A percentile compares a stretch with the other conserved stretches of the same genome.
These are phyloP conservation scores for Acrocephalus arundinaceus DNA, from an alignment of 2,113 vertebrate genomes.

Conservation along the genomic window DNA sequence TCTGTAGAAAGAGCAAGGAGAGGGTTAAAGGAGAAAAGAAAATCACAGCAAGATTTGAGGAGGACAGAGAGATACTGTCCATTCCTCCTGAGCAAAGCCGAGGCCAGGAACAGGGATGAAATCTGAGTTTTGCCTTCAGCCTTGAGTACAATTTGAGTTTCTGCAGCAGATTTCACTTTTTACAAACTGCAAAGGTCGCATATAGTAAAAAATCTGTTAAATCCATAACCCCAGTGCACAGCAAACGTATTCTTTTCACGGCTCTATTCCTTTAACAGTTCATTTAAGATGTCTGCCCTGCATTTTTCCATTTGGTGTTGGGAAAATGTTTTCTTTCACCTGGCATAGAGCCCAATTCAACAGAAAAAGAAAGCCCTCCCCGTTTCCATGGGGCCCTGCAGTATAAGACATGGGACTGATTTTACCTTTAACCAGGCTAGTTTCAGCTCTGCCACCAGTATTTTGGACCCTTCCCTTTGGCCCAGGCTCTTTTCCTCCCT, in stretches of 20 bases:
- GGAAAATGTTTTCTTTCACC: conserved; percentile 66
- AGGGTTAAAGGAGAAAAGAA: background rate
- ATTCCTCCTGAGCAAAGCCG: background rate
- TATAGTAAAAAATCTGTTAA: conserved; percentile 56
- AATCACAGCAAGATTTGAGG: background rate
- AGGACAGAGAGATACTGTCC: background rate
- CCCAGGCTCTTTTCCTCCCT: background rate
- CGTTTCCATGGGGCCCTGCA: conserved; percentile 22
- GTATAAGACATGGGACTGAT: background rate
- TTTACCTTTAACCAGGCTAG: background rate
- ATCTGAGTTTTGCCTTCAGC: background rate
- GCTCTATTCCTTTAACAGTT: conserved; percentile 56
- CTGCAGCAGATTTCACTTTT: background rate
- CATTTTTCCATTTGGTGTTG: conserved; percentile 56
- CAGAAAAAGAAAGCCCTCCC: conserved; percentile 34
- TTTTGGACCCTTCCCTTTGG: background rate
- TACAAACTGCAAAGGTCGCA: background rate
- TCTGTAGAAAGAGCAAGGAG: conserved; percentile 11
- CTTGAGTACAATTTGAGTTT: background rate
- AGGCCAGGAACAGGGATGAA: background rate
- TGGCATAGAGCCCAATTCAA: conserved; percentile 48
- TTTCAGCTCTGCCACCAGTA: background rate
- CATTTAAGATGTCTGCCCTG: conserved; percentile 50
- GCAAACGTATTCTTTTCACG: conserved; percentile 56
- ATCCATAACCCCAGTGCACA: conserved; percentile 9